phyloP scores from a whole-genome alignment of 2,797 vertebrate genomes.

The Scleropages formosus region DNA sequence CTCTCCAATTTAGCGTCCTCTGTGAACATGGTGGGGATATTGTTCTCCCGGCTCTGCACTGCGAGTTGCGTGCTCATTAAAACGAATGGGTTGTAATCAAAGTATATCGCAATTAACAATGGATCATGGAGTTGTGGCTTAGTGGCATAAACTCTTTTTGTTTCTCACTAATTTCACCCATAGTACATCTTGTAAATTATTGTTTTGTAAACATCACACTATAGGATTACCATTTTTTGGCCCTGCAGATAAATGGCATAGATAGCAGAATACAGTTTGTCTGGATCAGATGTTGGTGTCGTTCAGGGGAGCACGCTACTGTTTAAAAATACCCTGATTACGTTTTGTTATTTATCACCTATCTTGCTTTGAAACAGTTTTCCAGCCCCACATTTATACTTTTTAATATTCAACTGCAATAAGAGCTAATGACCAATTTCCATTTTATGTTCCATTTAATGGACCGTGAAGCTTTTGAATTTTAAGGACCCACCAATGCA shows the following conservation, averaged over 20 bases:
- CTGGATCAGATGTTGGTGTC: no score
- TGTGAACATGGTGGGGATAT: slow-evolving; percentile 53
- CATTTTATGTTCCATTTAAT: slow-evolving; percentile 23
- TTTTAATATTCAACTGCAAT: background rate
- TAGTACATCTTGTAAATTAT: background rate
- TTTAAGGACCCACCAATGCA: slow-evolving; percentile 11
- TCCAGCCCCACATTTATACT: background rate
- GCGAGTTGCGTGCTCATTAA: slow-evolving; percentile 66
- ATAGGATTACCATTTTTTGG: background rate
- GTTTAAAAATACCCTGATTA: background rate
- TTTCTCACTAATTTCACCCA: background rate
- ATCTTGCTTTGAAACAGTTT: background rate
- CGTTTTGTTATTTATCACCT: background rate
- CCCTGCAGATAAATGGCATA: background rate
- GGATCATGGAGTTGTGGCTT: slow-evolving; percentile 55
- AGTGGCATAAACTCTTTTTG: background rate
- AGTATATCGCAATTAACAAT: slow-evolving; percentile 68
- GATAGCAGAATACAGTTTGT: background rate
- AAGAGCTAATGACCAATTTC: background rate
- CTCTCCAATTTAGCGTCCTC: slow-evolving; percentile 58
- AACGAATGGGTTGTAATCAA: slow-evolving; percentile 72
- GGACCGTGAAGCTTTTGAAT: slow-evolving; percentile 8
- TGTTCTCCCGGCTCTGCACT: slow-evolving; percentile 44
- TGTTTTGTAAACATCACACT: background rate
- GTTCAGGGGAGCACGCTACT: no score